phyloP scores from a whole-genome alignment of 2,113 vertebrate species.

The Regulus satrapa region DNA sequence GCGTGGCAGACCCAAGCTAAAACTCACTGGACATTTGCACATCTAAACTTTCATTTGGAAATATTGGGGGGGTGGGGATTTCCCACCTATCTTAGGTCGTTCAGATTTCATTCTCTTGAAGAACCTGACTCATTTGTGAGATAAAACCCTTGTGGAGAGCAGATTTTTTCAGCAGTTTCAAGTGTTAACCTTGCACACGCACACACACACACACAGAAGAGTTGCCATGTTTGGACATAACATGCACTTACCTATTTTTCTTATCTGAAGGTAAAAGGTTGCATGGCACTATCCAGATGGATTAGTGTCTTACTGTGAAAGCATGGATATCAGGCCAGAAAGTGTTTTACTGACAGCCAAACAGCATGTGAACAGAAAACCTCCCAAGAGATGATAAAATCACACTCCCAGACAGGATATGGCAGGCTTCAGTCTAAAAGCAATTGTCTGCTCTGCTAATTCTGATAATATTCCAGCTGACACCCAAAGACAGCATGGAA shows the following conservation, averaged over 20 bases:
- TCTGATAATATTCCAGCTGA: background rate
- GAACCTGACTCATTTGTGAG: background rate
- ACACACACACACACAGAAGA: background rate
- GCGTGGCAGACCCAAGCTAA: background rate
- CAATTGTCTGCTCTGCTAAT: background rate
- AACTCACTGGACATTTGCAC: background rate
- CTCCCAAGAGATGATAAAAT: background rate
- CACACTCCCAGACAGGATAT: background rate
- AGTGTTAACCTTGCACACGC: background rate
- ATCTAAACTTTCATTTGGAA: background rate
- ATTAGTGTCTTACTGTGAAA: background rate
- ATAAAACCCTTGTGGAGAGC: background rate
- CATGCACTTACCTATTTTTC: background rate
- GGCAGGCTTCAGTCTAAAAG: background rate
- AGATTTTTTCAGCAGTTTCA: background rate
- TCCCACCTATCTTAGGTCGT: background rate
- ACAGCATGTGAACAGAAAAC: background rate
- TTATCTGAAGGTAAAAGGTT: background rate
- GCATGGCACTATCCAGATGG: background rate
- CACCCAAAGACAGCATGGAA: background rate
- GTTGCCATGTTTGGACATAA: background rate
- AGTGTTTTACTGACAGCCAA: background rate
- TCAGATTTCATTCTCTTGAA: background rate
- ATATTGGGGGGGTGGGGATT: fast-evolving
- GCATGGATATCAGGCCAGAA: background rate